Evolutionary conservation across 2,888 invertebrate species (phyloP), one percentile per base, ranked within the genome.

Genomic region (Xestia xanthographa): DNA sequence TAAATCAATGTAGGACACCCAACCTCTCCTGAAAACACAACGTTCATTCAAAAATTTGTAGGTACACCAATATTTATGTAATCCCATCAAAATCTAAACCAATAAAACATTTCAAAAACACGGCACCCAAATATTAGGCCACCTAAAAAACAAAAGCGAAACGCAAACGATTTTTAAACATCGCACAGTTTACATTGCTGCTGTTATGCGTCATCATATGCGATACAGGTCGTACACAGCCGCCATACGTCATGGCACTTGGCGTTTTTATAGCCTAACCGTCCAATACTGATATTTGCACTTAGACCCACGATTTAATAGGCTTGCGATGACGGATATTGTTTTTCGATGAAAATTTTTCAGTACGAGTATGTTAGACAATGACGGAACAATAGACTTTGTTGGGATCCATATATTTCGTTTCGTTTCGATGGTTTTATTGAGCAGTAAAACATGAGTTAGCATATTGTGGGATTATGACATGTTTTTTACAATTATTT

Each of bases 181-280:
- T 77, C 65, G 69, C 77, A 41, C 80, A 73, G 81, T 85, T 84
- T 86, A 88, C 89, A 88, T 87, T 88, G 87, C 83, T 34, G 82
- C 45, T 77, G 73, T 87, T 87, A 82, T 88, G 83, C 70, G 83
- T 83, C 83, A 83, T 79, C 69, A 72, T 75, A 76, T 73, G 63
- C 63, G 86, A 87, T 84, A 86, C 75, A 69, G 73, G 68, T 83
- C 82, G 72, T 77, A 79, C 77, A 65, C 73, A 86, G 82, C 80
- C 71, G 83, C 84, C 86, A 87, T 91, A 84, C 85, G 84, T 91
- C 88, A 91, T 86, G 83, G 60, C 58, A 66, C 68, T 63, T 87
- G 87, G 87, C 86, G 80, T 89, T 90, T 91, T 91, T 90, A 91
- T 88, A 75, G 88, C 83, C 69, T 50, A 82, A 80, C 74, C 74